Base-by-base conservation (phyloP, 2,888 invertebrate genomes). In the Tuta absoluta region DNA sequence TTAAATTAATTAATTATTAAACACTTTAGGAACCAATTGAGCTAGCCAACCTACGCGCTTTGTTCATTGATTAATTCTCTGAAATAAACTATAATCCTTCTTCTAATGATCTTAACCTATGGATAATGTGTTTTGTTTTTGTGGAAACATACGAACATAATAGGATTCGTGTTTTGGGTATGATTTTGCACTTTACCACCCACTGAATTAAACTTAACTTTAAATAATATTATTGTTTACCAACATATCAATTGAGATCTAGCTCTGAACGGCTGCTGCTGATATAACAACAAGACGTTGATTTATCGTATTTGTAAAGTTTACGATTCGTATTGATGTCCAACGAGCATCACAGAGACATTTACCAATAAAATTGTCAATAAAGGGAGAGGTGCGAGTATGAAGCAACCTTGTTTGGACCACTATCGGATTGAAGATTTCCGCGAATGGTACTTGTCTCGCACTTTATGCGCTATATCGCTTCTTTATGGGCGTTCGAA, bases 271-370 rank as follows among this genome's bases (percentile, higher is more conserved):
- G 4, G 24, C 28, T 17, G 56, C 56, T 56, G 56, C 33, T 56
- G 56, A 56, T 56, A 56, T n/a, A 56, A 49, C 33, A 49, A 61
- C 60, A 48, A 45, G 24, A 41, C 48, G 71, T 73, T 78, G 78
- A 80, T 81, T 78, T 80, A 81, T 75, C 66, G 69, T 70, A 67
- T 74, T 74, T 73, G 70, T 68, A 69, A 66, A 75, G 75, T 80
- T 77, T 74, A 80, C 80, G 77, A 80, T 77, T 75, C 71, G 73
- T 79, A 79, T 82, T 79, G 81, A 82, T 79, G 77, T 78, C 76
- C 72, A 74, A 74, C 75, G 74, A 73, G 62, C 71, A 74, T 77
- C 75, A 68, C 68, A 77, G 75, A 76, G 73, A 64, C 67, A 60
- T 74, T 33, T 70, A 70, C 70, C 75, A 77, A 78, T 82, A 79